Percentiles rank a stretch among this genome's conserved stretches.
Evolutionary conservation across 2,797 vertebrate genomes (phyloP).

Genomic region (Gastrophryne carolinensis): DNA sequence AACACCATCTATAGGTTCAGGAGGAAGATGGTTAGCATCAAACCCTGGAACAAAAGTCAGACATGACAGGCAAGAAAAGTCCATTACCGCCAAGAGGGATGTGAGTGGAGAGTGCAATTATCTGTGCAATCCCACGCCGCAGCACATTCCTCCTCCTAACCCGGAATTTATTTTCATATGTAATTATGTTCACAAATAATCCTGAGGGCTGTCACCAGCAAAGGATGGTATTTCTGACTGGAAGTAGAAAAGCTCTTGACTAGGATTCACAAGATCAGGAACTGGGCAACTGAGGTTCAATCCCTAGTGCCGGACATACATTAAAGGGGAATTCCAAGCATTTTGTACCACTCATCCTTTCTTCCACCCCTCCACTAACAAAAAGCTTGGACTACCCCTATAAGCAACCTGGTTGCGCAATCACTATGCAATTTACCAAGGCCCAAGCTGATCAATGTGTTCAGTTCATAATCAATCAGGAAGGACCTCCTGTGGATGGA

Average conservation of each 20-base stretch:
- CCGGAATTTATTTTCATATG: neutral
- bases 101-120: slow-evolving; percentile 27
- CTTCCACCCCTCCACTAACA: no score
- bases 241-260: neutral
- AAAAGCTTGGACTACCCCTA: no score
- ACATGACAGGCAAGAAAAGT: slow-evolving; percentile 56
- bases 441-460: no score
- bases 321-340: no score
- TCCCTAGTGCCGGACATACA: no score
- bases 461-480: no score
- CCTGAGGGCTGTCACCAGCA: neutral
- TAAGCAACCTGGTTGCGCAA: no score
- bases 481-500: no score
- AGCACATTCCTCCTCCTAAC: neutral
- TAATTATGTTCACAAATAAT: neutral
- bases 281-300: no score
- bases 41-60: slow-evolving; percentile 67
- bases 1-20: slow-evolving; percentile 42
- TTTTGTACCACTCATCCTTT: no score
- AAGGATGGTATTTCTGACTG: neutral
- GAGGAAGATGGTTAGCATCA: slow-evolving; percentile 74
- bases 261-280: no score
- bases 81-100: slow-evolving; percentile 9
- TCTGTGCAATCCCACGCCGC: neutral
- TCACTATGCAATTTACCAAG: no score